Percentiles rank a stretch among this genome's conserved stretches.
Evolutionary conservation across 2,888 invertebrate species (phyloP).

Genomic region (Argyresthia goedartella): DNA sequence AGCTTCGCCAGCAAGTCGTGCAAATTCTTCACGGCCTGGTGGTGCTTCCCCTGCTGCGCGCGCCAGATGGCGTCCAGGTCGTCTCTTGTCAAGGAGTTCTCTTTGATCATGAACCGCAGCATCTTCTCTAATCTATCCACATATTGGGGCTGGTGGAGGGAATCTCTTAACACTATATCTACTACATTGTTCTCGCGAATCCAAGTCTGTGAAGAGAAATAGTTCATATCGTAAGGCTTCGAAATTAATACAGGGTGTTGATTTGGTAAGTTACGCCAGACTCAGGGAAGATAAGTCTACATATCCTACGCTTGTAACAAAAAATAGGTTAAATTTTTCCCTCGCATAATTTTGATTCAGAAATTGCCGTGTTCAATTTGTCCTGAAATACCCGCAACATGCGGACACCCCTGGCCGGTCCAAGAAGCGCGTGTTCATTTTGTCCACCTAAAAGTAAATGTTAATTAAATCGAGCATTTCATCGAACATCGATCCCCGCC

Average conservation of each 20-base stretch:
- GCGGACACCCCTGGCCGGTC: too few species aligned
- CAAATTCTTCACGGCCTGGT: constrained; percentile 97
- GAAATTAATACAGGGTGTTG: neutral
- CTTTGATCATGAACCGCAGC: constrained; percentile 96
- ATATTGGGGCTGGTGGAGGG: constrained; percentile 97
- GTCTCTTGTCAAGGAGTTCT: constrained; percentile 86
- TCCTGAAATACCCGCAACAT: too few species aligned
- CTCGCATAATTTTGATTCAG: too few species aligned
- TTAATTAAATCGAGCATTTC: too few species aligned
- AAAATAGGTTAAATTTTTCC: too few species aligned
- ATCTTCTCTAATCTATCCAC: constrained; percentile 98
- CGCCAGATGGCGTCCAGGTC: constrained; percentile 98
- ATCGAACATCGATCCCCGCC: too few species aligned
- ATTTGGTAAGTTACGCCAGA: too few species aligned
- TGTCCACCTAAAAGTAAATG: too few species aligned
- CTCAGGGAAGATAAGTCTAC: too few species aligned
- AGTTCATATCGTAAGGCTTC: neutral
- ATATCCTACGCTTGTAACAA: too few species aligned
- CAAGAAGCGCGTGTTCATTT: too few species aligned
- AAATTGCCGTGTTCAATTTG: too few species aligned
- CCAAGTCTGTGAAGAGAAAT: constrained; percentile 77
- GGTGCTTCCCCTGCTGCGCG: constrained; percentile 97
- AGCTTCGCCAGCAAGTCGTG: constrained; percentile 96
- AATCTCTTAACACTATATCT: constrained; percentile 94
- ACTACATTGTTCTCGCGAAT: constrained; percentile 95